phyloP scores from a whole-genome alignment of 2,888 invertebrate species.

The Endotricha flammealis region DNA sequence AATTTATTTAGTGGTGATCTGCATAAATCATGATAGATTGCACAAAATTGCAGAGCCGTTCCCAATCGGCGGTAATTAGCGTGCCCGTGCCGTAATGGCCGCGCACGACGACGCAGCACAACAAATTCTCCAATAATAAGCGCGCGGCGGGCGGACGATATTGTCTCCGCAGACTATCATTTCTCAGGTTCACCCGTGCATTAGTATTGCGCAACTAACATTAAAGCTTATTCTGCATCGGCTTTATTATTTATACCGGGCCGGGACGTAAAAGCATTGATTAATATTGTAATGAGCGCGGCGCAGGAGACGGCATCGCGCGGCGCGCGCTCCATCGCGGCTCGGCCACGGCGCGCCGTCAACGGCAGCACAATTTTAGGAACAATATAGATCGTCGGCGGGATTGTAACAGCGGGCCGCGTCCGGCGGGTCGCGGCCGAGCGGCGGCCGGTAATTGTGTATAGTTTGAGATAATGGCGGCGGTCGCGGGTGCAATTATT shows the following conservation, averaged over 20 bases:
- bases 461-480: conserved; percentile 61
- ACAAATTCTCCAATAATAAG: conserved; percentile 15
- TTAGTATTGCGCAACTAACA: conserved; percentile 52
- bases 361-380: not conserved
- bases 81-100: not conserved
- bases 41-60: conserved; percentile 8
- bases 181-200: conserved; percentile 35
- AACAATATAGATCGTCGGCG: conserved; percentile 2
- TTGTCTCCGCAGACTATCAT: conserved; percentile 38
- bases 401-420: not conserved
- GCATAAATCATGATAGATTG: conserved; percentile 9
- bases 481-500: conserved; percentile 62
- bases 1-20: conserved; percentile 8
- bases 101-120: not conserved
- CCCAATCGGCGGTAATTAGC: conserved; percentile 9
- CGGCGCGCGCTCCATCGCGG: conserved; percentile 2
- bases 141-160: conserved; percentile 15
- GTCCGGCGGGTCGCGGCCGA: conserved; percentile 17
- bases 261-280: conserved; percentile 57
- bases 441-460: conserved; percentile 57
- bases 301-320: not conserved
- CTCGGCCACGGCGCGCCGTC: not conserved
- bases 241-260: conserved; percentile 48
- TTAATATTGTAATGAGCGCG: conserved; percentile 69
- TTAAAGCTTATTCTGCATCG: conserved; percentile 46